phyloP scores from a whole-genome alignment of 2,113 vertebrate genomes.

The Alces alces region DNA sequence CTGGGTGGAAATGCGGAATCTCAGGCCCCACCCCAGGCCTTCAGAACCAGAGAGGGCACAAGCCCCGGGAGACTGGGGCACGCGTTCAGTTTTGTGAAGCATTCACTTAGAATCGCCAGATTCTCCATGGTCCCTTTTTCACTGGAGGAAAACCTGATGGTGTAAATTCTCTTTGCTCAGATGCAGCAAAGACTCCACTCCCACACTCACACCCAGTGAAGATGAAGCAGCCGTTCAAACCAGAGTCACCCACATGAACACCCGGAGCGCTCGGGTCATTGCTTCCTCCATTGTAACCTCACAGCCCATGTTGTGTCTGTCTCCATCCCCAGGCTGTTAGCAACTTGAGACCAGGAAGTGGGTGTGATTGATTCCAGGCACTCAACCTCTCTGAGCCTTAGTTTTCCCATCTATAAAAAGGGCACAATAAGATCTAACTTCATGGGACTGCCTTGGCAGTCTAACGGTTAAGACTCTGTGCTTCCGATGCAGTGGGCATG shows the following conservation, averaged over 20 bases:
- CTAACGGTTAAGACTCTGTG: background rate
- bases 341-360: background rate
- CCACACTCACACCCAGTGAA: background rate
- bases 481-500: background rate
- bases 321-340: background rate
- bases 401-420: background rate
- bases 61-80: fast-evolving
- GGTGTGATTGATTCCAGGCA: background rate
- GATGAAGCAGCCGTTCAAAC: too few relatives aligned
- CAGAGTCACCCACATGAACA: background rate
- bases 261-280: fast-evolving
- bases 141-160: background rate
- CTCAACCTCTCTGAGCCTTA: background rate
- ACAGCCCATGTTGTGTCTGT: fast-evolving
- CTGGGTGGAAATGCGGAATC: fast-evolving
- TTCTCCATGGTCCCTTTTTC: background rate
- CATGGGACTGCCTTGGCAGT: background rate
- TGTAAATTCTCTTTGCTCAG: background rate
- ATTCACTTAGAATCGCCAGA: background rate
- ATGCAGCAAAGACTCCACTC: background rate
- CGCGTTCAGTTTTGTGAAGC: background rate
- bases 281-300: fast-evolving
- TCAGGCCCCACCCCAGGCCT: background rate
- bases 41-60: fast-evolving
- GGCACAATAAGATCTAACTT: background rate